These are phyloP conservation scores for Drosophila nikananu DNA, from an alignment of 1,140 invertebrate genomes.

Conservation along the genomic window DNA sequence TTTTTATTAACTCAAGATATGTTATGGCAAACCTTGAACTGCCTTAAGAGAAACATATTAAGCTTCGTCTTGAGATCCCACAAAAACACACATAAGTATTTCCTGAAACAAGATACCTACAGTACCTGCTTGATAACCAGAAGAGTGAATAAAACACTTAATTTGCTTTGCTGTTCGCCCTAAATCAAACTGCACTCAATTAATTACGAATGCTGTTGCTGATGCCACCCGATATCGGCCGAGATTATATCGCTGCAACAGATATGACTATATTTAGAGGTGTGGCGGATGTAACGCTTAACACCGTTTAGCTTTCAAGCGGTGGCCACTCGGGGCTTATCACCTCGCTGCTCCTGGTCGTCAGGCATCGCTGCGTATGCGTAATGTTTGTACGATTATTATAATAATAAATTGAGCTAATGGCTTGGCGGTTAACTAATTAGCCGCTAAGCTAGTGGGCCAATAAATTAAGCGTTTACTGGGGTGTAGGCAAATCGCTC, in stretches of 20 bases:
- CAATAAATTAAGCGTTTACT: constrained; percentile 35
- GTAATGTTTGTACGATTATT: constrained; percentile 20
- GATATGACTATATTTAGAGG: constrained; percentile 26
- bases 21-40: neutral
- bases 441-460: constrained; percentile 4
- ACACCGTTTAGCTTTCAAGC: constrained; percentile 59
- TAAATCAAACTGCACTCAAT: constrained; percentile 16
- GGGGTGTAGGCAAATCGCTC: constrained; percentile 11
- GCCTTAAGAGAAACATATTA: neutral
- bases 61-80: neutral
- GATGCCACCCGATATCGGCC: neutral
- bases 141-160: neutral
- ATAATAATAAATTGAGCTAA: constrained; percentile 25
- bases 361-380: constrained; percentile 60
- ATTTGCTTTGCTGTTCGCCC: neutral
- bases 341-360: constrained; percentile 17
- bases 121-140: neutral
- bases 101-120: neutral
- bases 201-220: constrained; percentile 23
- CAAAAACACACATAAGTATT: neutral
- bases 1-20: neutral
- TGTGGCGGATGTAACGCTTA: constrained; percentile 36
- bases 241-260: constrained; percentile 18
- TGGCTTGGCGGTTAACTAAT: constrained; percentile 28
- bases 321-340: constrained; percentile 39